Percentiles rank a stretch among this genome's conserved stretches.
Conservation (phyloP, 2,113 vertebrate species). For the Typhlomys cinereus region DNA sequence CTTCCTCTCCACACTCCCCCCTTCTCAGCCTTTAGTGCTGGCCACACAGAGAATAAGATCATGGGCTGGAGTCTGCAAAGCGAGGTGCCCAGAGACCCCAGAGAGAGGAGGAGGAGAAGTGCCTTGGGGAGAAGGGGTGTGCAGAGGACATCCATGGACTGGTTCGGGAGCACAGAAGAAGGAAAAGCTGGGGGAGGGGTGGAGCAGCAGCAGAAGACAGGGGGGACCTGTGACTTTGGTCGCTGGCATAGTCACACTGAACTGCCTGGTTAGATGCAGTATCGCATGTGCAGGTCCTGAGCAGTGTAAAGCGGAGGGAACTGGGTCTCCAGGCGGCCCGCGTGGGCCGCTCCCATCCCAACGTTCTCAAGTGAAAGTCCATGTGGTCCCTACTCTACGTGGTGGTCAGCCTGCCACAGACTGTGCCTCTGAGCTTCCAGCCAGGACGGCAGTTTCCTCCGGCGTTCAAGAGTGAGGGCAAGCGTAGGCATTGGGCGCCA, state of each 20-base stretch:
- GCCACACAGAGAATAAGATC: background rate
- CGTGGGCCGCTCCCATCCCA: no score
- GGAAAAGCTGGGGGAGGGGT: background rate
- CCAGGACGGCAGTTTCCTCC: no score
- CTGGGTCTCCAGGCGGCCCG: background rate
- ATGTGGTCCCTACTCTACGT: background rate
- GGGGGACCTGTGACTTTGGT: background rate
- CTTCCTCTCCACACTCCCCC: background rate
- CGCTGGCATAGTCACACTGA: background rate
- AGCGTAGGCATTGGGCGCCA: background rate
- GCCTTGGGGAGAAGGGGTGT: background rate
- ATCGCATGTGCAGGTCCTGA: background rate
- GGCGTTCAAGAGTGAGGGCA: background rate
- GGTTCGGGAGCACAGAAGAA: background rate
- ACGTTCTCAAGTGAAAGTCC: background rate
- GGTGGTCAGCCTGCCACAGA: no score
- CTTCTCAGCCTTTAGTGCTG: background rate
- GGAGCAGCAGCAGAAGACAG: background rate
- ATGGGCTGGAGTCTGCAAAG: background rate
- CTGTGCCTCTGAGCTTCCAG: no score
- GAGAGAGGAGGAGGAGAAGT: background rate
- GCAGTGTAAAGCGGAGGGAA: background rate
- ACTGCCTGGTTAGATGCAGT: no score
- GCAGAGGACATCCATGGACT: background rate
- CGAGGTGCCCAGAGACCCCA: background rate